phyloP scores from a whole-genome alignment of 2,888 invertebrate genomes.

The Acronicta psi region DNA sequence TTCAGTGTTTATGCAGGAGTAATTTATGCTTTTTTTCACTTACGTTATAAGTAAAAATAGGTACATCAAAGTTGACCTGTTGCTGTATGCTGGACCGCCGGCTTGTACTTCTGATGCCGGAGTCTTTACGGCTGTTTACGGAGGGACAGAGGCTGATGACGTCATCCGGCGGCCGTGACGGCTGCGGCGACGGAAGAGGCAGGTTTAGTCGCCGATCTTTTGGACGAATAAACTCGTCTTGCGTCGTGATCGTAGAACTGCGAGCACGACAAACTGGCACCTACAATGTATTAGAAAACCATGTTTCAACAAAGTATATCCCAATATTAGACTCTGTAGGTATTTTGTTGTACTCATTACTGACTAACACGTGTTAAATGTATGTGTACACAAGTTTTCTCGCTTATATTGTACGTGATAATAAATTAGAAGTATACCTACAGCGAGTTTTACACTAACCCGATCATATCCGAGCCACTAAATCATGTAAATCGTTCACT shows the following conservation, averaged over 20 bases:
- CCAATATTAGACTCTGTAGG: constrained; percentile 19
- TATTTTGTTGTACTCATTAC: constrained; percentile 22
- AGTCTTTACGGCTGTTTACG: constrained; percentile 95
- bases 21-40: constrained; percentile 47
- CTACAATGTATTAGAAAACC: constrained; percentile 58
- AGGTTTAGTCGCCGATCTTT: constrained; percentile 82
- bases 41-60: constrained; percentile 51
- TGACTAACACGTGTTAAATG: constrained; percentile 33
- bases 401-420: constrained; percentile 21
- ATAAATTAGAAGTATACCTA: constrained; percentile 29
- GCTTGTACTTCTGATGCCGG: constrained; percentile 95
- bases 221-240: constrained; percentile 76
- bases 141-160: constrained; percentile 93
- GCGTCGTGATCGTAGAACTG: constrained; percentile 83
- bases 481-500: constrained; percentile 1
- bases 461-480: constrained; percentile 14
- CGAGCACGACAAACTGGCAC: constrained; percentile 84
- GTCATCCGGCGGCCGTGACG: constrained; percentile 86
- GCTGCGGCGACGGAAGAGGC: constrained; percentile 77
- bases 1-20: constrained; percentile 43
- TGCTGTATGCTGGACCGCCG: constrained; percentile 95
- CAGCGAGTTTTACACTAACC: constrained; percentile 5
- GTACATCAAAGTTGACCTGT: constrained; percentile 88
- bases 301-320: constrained; percentile 20
- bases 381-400: constrained; percentile 37